Evolutionary conservation across 64 coral and sea anemone species (phyloP).

Genomic region (Cladopsammia gracilis): DNA sequence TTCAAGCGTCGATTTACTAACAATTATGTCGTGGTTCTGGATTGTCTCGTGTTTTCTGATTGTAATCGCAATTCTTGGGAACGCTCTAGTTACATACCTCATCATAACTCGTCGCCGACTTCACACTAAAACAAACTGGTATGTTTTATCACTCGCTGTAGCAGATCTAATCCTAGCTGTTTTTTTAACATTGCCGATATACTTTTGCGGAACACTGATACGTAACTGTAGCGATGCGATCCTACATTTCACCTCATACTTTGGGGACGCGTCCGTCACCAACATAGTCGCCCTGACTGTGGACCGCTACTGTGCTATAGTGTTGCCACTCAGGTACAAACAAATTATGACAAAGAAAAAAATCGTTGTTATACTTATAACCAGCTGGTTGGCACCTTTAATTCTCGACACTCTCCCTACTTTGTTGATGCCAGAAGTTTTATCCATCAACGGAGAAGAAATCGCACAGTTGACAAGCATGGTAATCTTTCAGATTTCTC

Average conservation of each 20-base stretch:
- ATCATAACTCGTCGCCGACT: background rate
- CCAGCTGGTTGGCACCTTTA: background rate
- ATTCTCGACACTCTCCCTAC: background rate
- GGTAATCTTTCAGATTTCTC: background rate
- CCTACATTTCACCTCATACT: background rate
- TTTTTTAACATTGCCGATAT: background rate
- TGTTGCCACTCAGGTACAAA: background rate
- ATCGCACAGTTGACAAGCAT: background rate
- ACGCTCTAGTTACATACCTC: background rate
- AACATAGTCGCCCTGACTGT: background rate
- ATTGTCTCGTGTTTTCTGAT: background rate
- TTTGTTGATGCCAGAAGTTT: background rate
- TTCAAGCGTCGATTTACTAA: no score
- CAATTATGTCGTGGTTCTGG: constrained; percentile 14
- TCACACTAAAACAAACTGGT: constrained; percentile 23
- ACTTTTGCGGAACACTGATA: background rate
- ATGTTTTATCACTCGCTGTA: background rate
- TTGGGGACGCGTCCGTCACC: background rate
- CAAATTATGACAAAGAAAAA: background rate
- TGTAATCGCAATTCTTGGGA: background rate
- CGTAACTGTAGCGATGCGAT: background rate
- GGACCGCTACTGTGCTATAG: constrained; percentile 5
- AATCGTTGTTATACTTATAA: background rate
- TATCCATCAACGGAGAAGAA: background rate
- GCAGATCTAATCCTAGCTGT: background rate